Conservation (phyloP, 2,888 invertebrate genomes). For the Rhagonycha fulva region DNA sequence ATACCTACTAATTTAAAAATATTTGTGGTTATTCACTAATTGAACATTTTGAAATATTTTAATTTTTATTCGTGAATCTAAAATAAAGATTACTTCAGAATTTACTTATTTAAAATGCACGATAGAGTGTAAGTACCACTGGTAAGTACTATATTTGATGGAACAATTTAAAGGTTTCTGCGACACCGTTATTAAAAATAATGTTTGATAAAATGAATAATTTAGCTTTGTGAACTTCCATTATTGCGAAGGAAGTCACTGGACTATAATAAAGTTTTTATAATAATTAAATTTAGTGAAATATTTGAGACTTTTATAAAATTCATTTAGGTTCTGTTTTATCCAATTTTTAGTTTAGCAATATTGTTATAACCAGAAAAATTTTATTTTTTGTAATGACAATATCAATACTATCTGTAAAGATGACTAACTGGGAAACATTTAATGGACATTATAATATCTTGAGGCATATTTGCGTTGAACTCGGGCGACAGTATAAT, state of each 20-base stretch:
- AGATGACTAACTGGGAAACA: neutral
- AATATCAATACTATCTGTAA: neutral
- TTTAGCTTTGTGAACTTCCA: neutral
- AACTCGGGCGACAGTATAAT: neutral
- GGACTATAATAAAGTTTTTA: neutral
- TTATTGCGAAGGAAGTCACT: neutral
- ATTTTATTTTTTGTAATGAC: neutral
- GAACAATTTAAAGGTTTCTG: no score
- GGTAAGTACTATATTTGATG: no score
- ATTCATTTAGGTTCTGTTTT: neutral
- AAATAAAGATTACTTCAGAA: no score
- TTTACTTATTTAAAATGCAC: no score
- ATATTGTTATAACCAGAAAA: neutral
- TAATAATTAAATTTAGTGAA: no score
- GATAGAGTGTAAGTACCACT: no score
- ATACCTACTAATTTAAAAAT: no score
- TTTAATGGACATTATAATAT: constrained; percentile 2
- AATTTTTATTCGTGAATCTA: no score
- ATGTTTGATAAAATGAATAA: neutral
- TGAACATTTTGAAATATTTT: no score
- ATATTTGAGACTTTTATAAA: neutral
- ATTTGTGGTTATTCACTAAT: no score
- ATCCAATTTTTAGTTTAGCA: neutral
- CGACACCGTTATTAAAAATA: neutral
- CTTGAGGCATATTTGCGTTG: neutral